These are phyloP conservation scores for Mohoua ochrocephala DNA, from an alignment of 2,113 vertebrate genomes.

Conservation along the genomic window DNA sequence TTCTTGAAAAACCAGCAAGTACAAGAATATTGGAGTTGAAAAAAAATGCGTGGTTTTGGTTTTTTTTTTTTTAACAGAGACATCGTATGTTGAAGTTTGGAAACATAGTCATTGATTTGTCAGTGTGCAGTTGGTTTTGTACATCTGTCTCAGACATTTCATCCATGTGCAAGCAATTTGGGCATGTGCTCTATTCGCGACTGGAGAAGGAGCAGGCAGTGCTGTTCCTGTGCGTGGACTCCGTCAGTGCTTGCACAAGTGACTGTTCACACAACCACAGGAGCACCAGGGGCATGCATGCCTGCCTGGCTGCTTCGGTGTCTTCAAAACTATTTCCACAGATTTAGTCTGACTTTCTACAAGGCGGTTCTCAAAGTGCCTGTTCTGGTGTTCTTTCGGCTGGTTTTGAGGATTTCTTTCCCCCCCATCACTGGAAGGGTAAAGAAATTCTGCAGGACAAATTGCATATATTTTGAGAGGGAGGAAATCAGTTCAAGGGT, in stretches of 20 bases:
- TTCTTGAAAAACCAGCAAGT: background rate
- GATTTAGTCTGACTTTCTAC: background rate
- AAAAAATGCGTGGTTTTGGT: background rate
- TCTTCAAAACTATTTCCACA: background rate
- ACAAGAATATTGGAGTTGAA: background rate
- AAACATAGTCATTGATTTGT: background rate
- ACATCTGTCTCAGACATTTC: background rate
- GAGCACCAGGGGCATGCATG: background rate
- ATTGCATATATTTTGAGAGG: background rate
- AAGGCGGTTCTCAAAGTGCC: background rate
- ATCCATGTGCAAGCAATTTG: background rate
- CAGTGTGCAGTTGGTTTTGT: background rate
- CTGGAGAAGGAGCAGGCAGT: background rate
- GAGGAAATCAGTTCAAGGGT: conserved; percentile 1
- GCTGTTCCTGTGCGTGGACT: rapidly evolving
- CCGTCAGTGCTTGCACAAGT: background rate
- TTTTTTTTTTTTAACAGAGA: background rate
- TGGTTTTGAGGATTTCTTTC: background rate
- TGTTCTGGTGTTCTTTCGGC: background rate
- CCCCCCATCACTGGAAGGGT: background rate
- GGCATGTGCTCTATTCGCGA: rapidly evolving
- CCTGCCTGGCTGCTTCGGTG: background rate
- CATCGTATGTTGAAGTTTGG: background rate
- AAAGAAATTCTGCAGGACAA: background rate
- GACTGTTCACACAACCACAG: background rate